Conservation (phyloP, 2,888 invertebrate species). For the Coenonympha arcania region DNA sequence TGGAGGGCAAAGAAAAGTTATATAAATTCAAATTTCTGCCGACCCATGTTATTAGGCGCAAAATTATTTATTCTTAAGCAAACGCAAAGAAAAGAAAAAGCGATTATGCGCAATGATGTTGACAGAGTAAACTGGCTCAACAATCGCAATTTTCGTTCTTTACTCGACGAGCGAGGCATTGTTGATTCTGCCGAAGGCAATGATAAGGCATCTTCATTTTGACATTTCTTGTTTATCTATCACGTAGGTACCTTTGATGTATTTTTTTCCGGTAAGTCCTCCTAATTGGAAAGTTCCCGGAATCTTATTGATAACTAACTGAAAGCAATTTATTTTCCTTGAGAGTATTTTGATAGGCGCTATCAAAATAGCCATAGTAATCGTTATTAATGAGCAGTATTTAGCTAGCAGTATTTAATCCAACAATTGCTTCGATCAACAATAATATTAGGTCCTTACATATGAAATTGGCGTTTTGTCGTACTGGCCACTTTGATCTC, state of each 20-base stretch:
- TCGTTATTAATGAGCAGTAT: too few species aligned
- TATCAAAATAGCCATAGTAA: too few species aligned
- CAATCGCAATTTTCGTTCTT: conserved; percentile 19
- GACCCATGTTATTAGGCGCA: neutral
- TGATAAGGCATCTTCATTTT: conserved; percentile 6
- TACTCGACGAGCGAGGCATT: conserved; percentile 12
- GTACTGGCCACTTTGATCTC: too few species aligned
- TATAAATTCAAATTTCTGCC: neutral
- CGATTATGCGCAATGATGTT: conserved; percentile 24
- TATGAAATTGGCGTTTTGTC: too few species aligned
- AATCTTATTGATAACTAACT: neutral
- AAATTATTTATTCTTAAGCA: conserved; percentile 9
- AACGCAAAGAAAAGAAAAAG: conserved; percentile 16
- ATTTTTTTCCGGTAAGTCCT: neutral
- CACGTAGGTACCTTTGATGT: neutral
- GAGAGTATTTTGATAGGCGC: too few species aligned
- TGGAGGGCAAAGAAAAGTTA: neutral
- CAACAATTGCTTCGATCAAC: too few species aligned
- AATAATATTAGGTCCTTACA: too few species aligned
- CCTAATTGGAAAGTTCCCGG: neutral
- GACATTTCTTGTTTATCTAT: neutral
- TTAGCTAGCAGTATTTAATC: too few species aligned
- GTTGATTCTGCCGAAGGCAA: conserved; percentile 16
- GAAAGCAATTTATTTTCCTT: too few species aligned
- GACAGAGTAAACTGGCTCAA: conserved; percentile 22